Conservation (phyloP, 2,113 vertebrate genomes). For the Penelope pileata region DNA sequence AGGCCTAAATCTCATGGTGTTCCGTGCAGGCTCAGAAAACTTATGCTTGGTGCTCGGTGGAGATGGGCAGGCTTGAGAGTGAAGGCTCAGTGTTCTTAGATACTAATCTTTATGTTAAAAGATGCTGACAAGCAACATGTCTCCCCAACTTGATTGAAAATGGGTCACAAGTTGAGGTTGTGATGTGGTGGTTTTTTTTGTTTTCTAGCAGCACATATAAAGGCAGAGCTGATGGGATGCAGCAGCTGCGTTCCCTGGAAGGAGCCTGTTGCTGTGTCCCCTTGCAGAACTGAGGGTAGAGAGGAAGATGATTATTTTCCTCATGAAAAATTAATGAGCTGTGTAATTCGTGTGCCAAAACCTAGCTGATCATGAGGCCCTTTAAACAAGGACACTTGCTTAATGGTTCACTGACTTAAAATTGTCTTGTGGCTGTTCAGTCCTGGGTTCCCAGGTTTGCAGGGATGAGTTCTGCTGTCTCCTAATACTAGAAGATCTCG, state of each 20-base stretch:
- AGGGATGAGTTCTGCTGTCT: neutral
- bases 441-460: neutral
- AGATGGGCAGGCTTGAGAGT: neutral
- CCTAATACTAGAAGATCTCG: neutral
- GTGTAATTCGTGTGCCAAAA: neutral
- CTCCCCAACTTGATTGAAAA: neutral
- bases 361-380: neutral
- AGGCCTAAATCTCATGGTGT: neutral
- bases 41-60: neutral
- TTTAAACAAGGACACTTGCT: neutral
- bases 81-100: neutral
- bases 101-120: neutral
- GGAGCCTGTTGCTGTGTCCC: neutral
- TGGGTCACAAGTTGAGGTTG: neutral
- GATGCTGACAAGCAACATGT: neutral
- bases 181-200: neutral
- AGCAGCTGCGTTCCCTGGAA: neutral
- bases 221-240: neutral
- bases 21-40: neutral
- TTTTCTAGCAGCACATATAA: neutral
- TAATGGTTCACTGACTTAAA: constrained; percentile 17
- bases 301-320: neutral
- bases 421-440: neutral
- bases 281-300: neutral
- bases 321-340: neutral